phyloP scores from a whole-genome alignment of 2,797 vertebrate species.

The Melanotaenia pygmaea region DNA sequence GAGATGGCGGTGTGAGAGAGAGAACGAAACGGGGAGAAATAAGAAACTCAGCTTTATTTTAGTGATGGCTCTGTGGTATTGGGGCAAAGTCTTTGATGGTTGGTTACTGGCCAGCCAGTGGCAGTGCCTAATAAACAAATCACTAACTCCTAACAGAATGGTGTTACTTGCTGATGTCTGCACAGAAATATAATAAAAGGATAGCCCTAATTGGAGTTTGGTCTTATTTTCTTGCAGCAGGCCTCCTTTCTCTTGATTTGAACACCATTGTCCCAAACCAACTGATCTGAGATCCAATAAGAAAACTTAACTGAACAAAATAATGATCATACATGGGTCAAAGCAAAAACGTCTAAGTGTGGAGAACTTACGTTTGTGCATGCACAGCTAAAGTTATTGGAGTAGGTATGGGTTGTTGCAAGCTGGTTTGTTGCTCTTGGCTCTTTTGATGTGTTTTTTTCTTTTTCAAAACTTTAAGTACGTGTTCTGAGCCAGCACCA shows the following conservation, averaged over 20 bases:
- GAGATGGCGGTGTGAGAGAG: conserved; percentile 63
- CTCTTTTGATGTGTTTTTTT: not conserved
- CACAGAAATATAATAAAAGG: conserved; percentile 9
- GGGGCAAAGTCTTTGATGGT: conserved; percentile 74
- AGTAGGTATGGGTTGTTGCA: not conserved
- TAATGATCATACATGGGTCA: not conserved
- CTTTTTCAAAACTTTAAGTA: not conserved
- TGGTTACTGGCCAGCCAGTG: conserved; percentile 62
- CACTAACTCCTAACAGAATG: conserved; percentile 51
- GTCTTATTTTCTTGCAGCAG: conserved; percentile 18
- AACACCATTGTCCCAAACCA: conserved; percentile 8
- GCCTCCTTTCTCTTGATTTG: conserved; percentile 8
- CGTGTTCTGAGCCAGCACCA: not conserved
- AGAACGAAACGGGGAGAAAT: conserved; percentile 47
- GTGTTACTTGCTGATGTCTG: conserved; percentile 39
- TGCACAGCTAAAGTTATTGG: too few relatives aligned
- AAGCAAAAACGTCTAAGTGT: too few relatives aligned
- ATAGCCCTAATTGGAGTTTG: conserved; percentile 12
- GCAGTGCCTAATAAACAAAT: conserved; percentile 64
- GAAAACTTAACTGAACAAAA: not conserved
- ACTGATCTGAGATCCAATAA: conserved; percentile 1
- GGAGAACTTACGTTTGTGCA: too few relatives aligned
- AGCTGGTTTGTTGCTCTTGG: not conserved
- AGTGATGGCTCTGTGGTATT: conserved; percentile 66
- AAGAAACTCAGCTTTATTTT: conserved; percentile 74